These are phyloP conservation scores for Hydrotaea cyrtoneurina DNA, from an alignment of 2,888 invertebrate species.

Conservation along the genomic window DNA sequence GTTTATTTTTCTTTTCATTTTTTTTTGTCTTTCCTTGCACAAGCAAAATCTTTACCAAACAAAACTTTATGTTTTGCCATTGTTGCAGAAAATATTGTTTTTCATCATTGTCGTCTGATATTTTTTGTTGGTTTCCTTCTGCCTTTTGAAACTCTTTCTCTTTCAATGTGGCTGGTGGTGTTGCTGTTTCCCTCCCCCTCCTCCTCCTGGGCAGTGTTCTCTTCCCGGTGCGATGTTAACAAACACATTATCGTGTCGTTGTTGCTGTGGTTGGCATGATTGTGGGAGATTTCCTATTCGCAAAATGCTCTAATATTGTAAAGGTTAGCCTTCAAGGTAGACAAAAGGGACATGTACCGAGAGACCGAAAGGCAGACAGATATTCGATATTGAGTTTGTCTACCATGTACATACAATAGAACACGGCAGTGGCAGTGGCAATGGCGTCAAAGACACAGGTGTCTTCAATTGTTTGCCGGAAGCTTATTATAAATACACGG, in stretches of 20 bases:
- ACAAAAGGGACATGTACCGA: not conserved
- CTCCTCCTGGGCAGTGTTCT: too few relatives aligned
- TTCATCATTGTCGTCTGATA: slow-evolving; percentile 11
- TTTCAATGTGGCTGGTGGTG: not conserved
- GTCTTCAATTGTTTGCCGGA: slow-evolving; percentile 48
- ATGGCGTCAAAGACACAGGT: slow-evolving; percentile 43
- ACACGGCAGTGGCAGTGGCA: not conserved
- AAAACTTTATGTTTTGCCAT: slow-evolving; percentile 35
- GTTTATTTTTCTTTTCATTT: slow-evolving; percentile 4
- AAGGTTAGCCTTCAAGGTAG: slow-evolving; percentile 14
- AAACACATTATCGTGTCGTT: not conserved
- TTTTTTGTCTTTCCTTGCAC: slow-evolving; percentile 18
- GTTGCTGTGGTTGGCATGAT: not conserved
- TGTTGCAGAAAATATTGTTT: slow-evolving; percentile 40
- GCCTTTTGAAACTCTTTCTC: not conserved
- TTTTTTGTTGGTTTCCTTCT: not conserved
- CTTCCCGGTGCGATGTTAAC: not conserved
- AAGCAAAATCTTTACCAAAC: slow-evolving; percentile 32
- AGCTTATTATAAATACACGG: slow-evolving; percentile 37
- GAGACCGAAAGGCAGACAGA: not conserved
- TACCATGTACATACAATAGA: not conserved
- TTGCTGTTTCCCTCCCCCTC: not conserved
- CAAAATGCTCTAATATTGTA: slow-evolving; percentile 34
- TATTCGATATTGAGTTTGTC: not conserved
- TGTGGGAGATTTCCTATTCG: not conserved